phyloP scores from a whole-genome alignment of 2,888 invertebrate genomes.

The Flabesymbios commensalis region DNA sequence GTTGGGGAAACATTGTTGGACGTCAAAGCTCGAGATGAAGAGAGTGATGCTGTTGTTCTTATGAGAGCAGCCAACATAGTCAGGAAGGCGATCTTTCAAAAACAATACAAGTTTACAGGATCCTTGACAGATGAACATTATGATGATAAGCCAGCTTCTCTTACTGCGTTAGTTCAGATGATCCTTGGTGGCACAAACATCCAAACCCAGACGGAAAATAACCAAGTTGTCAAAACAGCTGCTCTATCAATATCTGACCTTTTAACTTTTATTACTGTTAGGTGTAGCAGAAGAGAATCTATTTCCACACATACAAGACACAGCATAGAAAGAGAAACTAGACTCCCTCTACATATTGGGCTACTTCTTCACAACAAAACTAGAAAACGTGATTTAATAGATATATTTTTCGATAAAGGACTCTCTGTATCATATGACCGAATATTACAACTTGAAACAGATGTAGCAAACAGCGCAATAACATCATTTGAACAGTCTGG shows the following conservation, averaged over 20 bases:
- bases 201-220: not conserved
- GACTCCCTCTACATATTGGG: not conserved
- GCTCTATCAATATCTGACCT: not conserved
- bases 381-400: not conserved
- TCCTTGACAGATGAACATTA: not conserved
- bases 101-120: not conserved
- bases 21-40: too few relatives aligned
- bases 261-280: not conserved
- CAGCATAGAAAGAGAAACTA: not conserved
- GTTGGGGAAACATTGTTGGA: not conserved
- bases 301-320: not conserved
- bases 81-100: not conserved
- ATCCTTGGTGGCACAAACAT: not conserved
- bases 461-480: not conserved
- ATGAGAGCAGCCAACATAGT: constrained; percentile 1
- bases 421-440: constrained; percentile 3
- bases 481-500: not conserved
- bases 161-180: not conserved
- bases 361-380: not conserved
- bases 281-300: not conserved
- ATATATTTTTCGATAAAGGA: not conserved
- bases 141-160: not conserved
- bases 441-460: not conserved
- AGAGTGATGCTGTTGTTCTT: not conserved
- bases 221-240: not conserved